Evolutionary conservation across 1,140 invertebrate genomes (phyloP), one percentile per base, ranked within the genome.

Genomic region (Trichonephila clavata): DNA sequence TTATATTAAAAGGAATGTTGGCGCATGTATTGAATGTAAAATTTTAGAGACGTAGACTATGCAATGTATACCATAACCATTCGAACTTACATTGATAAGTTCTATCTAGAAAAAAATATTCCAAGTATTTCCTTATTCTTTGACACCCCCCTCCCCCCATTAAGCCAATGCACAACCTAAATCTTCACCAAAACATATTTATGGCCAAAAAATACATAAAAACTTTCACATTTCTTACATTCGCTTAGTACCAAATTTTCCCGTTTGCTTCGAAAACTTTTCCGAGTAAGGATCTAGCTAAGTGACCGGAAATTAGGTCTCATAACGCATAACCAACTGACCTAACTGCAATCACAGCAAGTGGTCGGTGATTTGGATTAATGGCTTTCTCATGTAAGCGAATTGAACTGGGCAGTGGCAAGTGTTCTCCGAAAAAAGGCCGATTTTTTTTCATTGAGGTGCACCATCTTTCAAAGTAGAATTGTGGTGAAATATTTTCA

Each of bases 301-400:
- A 63, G 61, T 77, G 71, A 77, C 71, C 71, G 71, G 71, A 77
- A 77, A 77, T 77, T 77, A n/a, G 20, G 32, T 77, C 32, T 24
- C 20, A 10, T 39, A 77, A 39, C 71, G 61, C 61, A 63, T 63
- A 20, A 63, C 61, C 61, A 20, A 20, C 14, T 6, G 61, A 20
- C 61, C 61, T 63, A 21, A 27, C 71, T 8, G 71, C 71, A 77
- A 77, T 77, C 71, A 20, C 71, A 18, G 32, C 71, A 77, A 77
- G 71, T 77, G 71, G 71, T 39, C n/a, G 24, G 24, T n/a, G 13
- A 77, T 39, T 63, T 63, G 61, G 61, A 63, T 63, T 63, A 63
- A 63, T 63, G 61, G 21, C 61, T 63, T 63, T 63, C 61, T 63
- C 61, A 63, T 20, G 61, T 63, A 63, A 63, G 61, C 16, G 18